Evolutionary conservation across 2,113 vertebrate genomes (phyloP), one percentile per base, ranked within the genome.

Genomic region (Cynocephalus volans): DNA sequence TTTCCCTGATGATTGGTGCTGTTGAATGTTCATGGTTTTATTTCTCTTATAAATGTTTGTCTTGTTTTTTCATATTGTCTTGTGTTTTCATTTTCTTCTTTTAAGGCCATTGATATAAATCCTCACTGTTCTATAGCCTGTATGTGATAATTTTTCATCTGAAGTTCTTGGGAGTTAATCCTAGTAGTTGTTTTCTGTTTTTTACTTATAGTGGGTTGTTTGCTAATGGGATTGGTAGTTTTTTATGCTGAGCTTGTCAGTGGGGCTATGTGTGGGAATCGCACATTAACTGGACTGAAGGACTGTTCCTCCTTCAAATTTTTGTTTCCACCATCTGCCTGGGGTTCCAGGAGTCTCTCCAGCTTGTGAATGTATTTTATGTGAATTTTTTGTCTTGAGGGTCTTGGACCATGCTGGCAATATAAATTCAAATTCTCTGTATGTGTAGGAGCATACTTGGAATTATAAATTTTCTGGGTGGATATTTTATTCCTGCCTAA

Each of bases 391-490:
- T 23, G 19, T 60, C 26, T 82, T 45, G 64, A 91, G n/a, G 48
- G 12, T 54, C n/a, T 80, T 88, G 65, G n/a, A 33, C 28, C 41
- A n/a, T 70, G 24, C 24, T 92, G 65, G 52, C 76, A 80, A 60
- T 77, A 31, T 80, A 88, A 81, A 81, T 96, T 94, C 65, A 82
- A 56, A 58, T 76, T 95, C n/a, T 75, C 0, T 92, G 4, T 62
- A 45, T 94, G 65, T 56, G 28, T 72, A 36, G 9, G 54, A 72
- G 33, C 31, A 33, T 70, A 18, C 60, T 36, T 52, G 10, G 33
- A 67, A 48, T 64, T n/a, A 65, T 67, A 48, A 3, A 45, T 81
- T 77, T 48, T 24, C 12, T n/a, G 28, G 6, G 12, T 36, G 58
- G 69, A n/a, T 48, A 23, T 9, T 56, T 36, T 64, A 24, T 58